Evolutionary conservation across 1,140 invertebrate species (phyloP).

Genomic region (Mylabris phalerata): DNA sequence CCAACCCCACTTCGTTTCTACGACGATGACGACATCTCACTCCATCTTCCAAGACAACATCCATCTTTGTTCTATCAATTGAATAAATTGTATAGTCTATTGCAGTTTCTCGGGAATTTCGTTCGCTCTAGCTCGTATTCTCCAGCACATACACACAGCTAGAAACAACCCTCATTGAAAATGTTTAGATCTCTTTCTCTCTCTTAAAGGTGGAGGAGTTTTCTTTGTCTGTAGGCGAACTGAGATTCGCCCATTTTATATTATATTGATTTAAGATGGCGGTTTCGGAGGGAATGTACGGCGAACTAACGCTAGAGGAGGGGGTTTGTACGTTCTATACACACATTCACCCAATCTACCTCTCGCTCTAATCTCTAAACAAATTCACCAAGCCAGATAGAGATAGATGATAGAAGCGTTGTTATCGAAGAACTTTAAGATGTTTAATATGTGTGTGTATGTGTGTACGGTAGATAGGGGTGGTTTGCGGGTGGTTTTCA

Average conservation of each 20-base stretch:
- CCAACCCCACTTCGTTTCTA: background rate
- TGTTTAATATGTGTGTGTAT: no score
- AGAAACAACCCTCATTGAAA: background rate
- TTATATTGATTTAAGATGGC: slow-evolving; percentile 33
- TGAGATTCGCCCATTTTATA: slow-evolving; percentile 32
- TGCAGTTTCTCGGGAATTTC: no score
- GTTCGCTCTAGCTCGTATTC: background rate
- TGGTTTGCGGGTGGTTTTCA: no score
- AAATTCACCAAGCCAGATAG: no score
- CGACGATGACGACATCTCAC: slow-evolving; percentile 1
- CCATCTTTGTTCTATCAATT: no score
- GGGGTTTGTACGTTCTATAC: no score
- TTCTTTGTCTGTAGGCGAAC: slow-evolving; percentile 26
- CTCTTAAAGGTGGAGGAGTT: slow-evolving; percentile 28
- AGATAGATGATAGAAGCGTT: no score
- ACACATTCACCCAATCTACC: background rate
- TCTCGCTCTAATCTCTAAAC: no score
- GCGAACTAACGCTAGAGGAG: no score
- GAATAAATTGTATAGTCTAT: no score
- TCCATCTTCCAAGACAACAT: slow-evolving; percentile 1
- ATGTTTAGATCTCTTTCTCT: slow-evolving; percentile 14
- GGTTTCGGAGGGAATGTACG: background rate
- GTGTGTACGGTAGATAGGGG: no score
- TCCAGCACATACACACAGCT: background rate
- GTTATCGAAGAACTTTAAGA: no score